phyloP scores from a whole-genome alignment of 2,888 invertebrate genomes.

The Melolontha melolontha region DNA sequence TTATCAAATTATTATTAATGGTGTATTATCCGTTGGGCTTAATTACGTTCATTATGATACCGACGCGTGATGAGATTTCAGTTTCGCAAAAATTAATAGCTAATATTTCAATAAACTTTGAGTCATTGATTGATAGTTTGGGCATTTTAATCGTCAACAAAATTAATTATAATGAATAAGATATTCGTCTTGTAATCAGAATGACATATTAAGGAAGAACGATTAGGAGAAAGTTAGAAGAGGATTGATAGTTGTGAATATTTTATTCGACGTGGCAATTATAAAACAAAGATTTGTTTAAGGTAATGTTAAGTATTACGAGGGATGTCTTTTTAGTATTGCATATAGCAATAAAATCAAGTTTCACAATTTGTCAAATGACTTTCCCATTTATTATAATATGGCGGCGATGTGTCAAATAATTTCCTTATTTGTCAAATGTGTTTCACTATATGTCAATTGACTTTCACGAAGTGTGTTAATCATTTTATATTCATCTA shows the following conservation, averaged over 20 bases:
- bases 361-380: no score
- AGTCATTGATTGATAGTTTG: conserved; percentile 10
- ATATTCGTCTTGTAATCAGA: conserved; percentile 1
- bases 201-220: neutral
- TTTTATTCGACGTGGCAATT: neutral
- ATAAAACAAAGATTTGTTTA: no score
- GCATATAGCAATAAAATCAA: no score
- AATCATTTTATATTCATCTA: no score
- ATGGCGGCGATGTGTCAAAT: no score
- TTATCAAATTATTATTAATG: conserved; percentile 24
- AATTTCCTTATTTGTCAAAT: no score
- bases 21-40: conserved; percentile 2
- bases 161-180: conserved; percentile 3
- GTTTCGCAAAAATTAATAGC: conserved; percentile 22
- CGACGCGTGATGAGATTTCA: conserved; percentile 17
- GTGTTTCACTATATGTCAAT: no score
- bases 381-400: no score
- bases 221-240: no score
- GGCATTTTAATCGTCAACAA: neutral
- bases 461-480: no score
- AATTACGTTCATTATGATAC: conserved; percentile 16
- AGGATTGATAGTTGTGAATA: neutral
- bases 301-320: no score
- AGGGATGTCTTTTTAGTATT: no score
- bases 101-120: conserved; percentile 14